phyloP scores from a whole-genome alignment of 64 coral and sea anemone genomes.

The Actinia tenebrosa region DNA sequence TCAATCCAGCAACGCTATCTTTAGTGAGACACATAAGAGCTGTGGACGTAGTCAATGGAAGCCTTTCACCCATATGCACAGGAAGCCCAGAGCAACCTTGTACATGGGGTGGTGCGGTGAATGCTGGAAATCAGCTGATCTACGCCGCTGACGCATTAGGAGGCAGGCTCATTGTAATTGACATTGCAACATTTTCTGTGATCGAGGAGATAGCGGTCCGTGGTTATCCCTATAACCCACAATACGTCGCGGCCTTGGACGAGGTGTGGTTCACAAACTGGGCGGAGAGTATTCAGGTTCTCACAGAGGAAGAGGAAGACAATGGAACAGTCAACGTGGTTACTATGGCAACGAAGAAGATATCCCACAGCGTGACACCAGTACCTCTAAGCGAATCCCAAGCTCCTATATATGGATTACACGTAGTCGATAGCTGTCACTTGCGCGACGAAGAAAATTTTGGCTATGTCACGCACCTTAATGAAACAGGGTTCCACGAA shows the following conservation, averaged over 20 bases:
- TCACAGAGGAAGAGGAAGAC: conserved; percentile 61
- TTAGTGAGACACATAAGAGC: conserved; percentile 42
- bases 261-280: conserved; percentile 43
- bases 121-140: conserved; percentile 18
- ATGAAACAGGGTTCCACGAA: conserved; percentile 54
- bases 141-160: conserved; percentile 46
- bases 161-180: conserved; percentile 43
- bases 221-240: conserved; percentile 41
- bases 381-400: background rate
- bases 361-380: conserved; percentile 10
- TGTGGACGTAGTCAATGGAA: conserved; percentile 47
- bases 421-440: conserved; percentile 43
- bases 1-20: conserved; percentile 39
- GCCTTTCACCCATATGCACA: conserved; percentile 34
- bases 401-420: conserved; percentile 30
- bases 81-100: conserved; percentile 21
- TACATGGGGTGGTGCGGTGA: conserved; percentile 55
- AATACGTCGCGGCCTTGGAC: conserved; percentile 42
- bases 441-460: conserved; percentile 22
- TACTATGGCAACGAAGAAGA: conserved; percentile 40
- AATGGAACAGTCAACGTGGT: conserved; percentile 53
- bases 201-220: conserved; percentile 31
- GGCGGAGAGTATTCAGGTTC: conserved; percentile 13
- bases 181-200: conserved; percentile 28
- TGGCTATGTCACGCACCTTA: conserved; percentile 60